These are phyloP conservation scores for Denticeps clupeoides DNA, from an alignment of 2,797 vertebrate genomes.

Conservation along the genomic window DNA sequence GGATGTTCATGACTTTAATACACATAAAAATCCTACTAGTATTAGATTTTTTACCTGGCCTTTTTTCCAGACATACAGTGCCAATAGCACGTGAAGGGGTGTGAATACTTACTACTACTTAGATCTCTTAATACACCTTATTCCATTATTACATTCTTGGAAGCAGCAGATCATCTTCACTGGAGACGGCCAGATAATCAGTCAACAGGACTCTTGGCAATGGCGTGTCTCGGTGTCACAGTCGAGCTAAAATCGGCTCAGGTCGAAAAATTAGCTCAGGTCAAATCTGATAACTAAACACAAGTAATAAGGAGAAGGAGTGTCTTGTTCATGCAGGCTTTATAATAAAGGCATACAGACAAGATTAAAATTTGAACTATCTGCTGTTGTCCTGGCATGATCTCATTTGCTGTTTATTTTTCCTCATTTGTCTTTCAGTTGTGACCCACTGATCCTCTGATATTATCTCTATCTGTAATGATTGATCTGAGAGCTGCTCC, in stretches of 20 bases:
- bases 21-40: too few species aligned
- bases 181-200: too few species aligned
- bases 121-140: slow-evolving; percentile 6
- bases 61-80: too few species aligned
- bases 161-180: too few species aligned
- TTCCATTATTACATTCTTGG: too few species aligned
- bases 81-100: not conserved
- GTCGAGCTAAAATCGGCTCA: slow-evolving; percentile 33
- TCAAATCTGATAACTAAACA: slow-evolving; percentile 37
- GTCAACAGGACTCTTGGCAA: slow-evolving; percentile 13
- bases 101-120: not conserved
- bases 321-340: slow-evolving; percentile 10
- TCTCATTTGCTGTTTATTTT: slow-evolving; percentile 1
- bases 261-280: too few species aligned
- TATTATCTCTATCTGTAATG: too few species aligned
- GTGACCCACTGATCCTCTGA: not conserved
- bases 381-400: slow-evolving; percentile 7
- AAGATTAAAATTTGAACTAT: slow-evolving; percentile 8
- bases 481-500: too few species aligned
- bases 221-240: slow-evolving; percentile 30
- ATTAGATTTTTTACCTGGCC: too few species aligned
- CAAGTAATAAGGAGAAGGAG: slow-evolving; percentile 15
- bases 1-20: too few species aligned
- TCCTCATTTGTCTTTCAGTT: slow-evolving; percentile 1
- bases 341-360: slow-evolving; percentile 3